phyloP scores from a whole-genome alignment of 2,888 invertebrate genomes.

The Sarcophaga caerulescens region DNA sequence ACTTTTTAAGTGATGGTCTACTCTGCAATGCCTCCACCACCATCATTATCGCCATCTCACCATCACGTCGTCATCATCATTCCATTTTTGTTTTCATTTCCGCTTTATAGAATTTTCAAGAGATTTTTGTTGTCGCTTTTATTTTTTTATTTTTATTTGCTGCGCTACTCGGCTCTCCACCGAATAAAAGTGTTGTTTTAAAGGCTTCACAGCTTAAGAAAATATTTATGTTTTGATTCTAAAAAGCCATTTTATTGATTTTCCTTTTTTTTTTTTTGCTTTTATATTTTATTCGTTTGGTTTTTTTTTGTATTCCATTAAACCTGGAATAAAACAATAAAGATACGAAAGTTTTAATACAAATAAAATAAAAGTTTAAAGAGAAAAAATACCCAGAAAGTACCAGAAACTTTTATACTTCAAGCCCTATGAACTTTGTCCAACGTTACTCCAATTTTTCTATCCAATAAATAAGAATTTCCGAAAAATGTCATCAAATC shows the following conservation, averaged over 20 bases:
- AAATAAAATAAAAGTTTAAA: no score
- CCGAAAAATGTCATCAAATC: no score
- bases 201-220: slow-evolving; percentile 62
- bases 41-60: slow-evolving; percentile 14
- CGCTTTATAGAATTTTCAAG: slow-evolving; percentile 63
- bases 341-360: no score
- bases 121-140: slow-evolving; percentile 36
- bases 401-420: no score
- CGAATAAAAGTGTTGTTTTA: slow-evolving; percentile 59
- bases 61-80: not conserved
- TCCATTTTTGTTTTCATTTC: slow-evolving; percentile 61
- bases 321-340: no score
- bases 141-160: not conserved
- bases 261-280: not conserved
- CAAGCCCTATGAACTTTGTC: no score
- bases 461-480: no score
- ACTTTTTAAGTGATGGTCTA: slow-evolving; percentile 21
- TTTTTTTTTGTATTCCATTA: not conserved
- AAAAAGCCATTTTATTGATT: slow-evolving; percentile 55
- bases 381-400: no score
- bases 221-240: slow-evolving; percentile 54
- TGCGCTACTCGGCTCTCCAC: not conserved
- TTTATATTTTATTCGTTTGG: not conserved
- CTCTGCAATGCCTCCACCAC: slow-evolving; percentile 53
- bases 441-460: no score